These are phyloP conservation scores for Poeciliopsis presidionis DNA, from an alignment of 2,797 vertebrate species.

Conservation along the genomic window DNA sequence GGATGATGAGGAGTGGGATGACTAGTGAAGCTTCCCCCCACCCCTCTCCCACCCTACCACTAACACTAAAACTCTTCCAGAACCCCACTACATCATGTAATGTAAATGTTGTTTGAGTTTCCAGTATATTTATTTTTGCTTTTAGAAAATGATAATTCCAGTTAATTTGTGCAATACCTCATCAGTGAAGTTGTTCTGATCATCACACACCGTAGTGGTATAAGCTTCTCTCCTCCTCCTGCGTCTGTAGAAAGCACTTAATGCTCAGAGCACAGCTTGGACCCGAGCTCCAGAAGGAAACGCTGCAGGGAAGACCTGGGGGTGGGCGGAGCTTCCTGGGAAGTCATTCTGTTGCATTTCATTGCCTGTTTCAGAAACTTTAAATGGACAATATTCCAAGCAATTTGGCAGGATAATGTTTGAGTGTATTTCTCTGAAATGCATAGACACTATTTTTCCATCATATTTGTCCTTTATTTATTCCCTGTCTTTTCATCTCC, in stretches of 20 bases:
- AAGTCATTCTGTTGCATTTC: conserved; percentile 71
- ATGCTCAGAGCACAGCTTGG: conserved; percentile 15
- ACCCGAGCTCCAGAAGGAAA: conserved; percentile 7
- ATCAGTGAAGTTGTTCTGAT: conserved; percentile 92
- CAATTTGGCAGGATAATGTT: conserved; percentile 87
- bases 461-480: conserved; percentile 88
- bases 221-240: conserved; percentile 2
- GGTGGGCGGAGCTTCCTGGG: not conserved
- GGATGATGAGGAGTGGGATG: conserved; percentile 99
- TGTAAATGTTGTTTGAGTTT: conserved; percentile 94
- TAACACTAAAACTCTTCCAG: conserved; percentile 80
- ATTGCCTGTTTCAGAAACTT: conserved; percentile 78
- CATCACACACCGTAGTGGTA: conserved; percentile 70
- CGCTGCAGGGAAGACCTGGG: not conserved
- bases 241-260: conserved; percentile 54
- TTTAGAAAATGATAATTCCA: conserved; percentile 59
- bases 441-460: conserved; percentile 95
- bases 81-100: conserved; percentile 88
- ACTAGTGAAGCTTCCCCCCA: conserved; percentile 65
- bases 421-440: conserved; percentile 82
- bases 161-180: conserved; percentile 99
- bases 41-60: conserved; percentile 24
- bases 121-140: conserved; percentile 98
- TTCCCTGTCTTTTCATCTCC: conserved; percentile 79
- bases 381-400: conserved; percentile 76